A percentile compares a stretch with the other conserved stretches of the same genome.
These are phyloP conservation scores for Bos taurus DNA, from an alignment of 2,113 vertebrate genomes.

Conservation along the genomic window ARS-UCD2.0 NC_037343.1:73102001-73102500, in stretches of 20 bases:
- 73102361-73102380: not conserved
- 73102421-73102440: slow-evolving; percentile 8
- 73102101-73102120: not conserved
- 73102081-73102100: not conserved
- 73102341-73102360: slow-evolving; percentile 34
- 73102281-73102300: slow-evolving; percentile 48
- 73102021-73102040: not conserved
- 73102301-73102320: slow-evolving; percentile 39
- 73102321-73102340: slow-evolving; percentile 28
- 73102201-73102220: not conserved
- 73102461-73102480: slow-evolving; percentile 21
- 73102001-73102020: not conserved
- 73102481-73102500: not conserved
- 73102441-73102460: not conserved
- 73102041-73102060: not conserved
- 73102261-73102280: not conserved
- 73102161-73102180: slow-evolving; percentile 3
- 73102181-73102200: not conserved
- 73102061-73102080: not conserved
- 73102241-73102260: not conserved
- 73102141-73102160: not conserved
- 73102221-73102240: not conserved
- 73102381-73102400: not conserved
- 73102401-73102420: not conserved
- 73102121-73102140: not conserved